phyloP scores from a whole-genome alignment of 2,888 invertebrate species.

The Drosophila picticornis region DNA sequence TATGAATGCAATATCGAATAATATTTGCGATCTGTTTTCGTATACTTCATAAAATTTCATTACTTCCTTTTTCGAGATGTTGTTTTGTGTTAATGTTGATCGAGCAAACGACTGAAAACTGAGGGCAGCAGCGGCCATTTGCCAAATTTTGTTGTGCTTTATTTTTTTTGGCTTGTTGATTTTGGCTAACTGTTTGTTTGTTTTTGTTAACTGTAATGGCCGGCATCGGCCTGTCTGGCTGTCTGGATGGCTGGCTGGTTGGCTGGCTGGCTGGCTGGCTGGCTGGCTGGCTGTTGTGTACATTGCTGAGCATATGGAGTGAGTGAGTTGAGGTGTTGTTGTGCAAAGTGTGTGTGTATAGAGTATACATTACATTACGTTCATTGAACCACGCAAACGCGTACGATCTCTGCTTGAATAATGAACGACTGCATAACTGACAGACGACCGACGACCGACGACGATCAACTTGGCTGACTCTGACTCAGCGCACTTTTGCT shows the following conservation, averaged over 20 bases:
- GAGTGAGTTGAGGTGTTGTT: conserved; percentile 1
- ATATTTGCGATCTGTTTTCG: conserved; percentile 57
- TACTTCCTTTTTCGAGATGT: conserved; percentile 67
- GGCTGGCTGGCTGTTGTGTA: conserved; percentile 5
- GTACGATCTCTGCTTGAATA: conserved; percentile 44
- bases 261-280: conserved; percentile 9
- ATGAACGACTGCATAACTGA: conserved; percentile 38
- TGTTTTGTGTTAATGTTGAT: conserved; percentile 34
- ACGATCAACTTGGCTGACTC: conserved; percentile 19
- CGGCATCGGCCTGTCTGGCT: conserved; percentile 26
- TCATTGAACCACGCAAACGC: conserved; percentile 64
- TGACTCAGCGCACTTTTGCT: conserved; percentile 42
- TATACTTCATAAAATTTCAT: conserved; percentile 33
- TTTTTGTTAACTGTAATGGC: conserved; percentile 77
- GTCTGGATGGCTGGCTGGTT: background rate
- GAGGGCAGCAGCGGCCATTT: conserved; percentile 34
- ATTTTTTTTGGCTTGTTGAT: conserved; percentile 24
- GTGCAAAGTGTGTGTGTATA: conserved; percentile 8
- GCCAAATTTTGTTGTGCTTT: conserved; percentile 42
- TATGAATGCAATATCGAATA: conserved; percentile 43
- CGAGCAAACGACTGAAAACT: conserved; percentile 33
- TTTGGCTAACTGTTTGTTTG: conserved; percentile 69
- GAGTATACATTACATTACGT: conserved; percentile 68
- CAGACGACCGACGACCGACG: conserved; percentile 25
- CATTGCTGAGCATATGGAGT: conserved; percentile 13